Conservation (phyloP, 2,888 invertebrate species). For the Pseudanteris insignis region DNA sequence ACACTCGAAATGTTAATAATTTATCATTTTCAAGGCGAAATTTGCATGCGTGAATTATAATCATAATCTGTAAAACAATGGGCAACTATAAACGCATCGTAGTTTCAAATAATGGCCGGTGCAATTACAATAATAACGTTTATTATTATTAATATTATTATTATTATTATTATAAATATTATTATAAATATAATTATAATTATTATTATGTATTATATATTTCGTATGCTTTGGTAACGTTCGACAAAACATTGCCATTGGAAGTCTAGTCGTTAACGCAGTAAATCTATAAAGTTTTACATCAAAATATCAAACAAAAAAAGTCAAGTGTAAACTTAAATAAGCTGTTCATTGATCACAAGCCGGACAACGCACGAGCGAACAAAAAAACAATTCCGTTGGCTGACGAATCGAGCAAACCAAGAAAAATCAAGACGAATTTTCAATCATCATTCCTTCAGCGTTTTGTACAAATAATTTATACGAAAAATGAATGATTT, state of each 20-base stretch:
- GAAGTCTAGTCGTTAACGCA: slow-evolving; percentile 35
- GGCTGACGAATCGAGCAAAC: no score
- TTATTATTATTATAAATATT: no score
- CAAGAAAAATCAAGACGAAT: no score
- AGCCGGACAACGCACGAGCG: no score
- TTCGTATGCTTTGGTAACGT: slow-evolving; percentile 23
- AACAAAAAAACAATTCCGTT: background rate
- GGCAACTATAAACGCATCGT: slow-evolving; percentile 22
- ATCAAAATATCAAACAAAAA: background rate
- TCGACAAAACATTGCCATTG: slow-evolving; percentile 31
- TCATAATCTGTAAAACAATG: slow-evolving; percentile 12
- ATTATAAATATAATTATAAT: slow-evolving; percentile 5
- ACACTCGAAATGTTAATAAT: slow-evolving; percentile 43
- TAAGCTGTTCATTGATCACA: no score
- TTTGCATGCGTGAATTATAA: slow-evolving; percentile 19
- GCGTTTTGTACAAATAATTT: slow-evolving; percentile 27
- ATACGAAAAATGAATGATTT: slow-evolving; percentile 12
- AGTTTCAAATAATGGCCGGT: slow-evolving; percentile 42
- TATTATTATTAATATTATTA: no score
- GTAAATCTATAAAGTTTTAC: slow-evolving; percentile 7
- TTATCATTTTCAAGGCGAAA: slow-evolving; percentile 38
- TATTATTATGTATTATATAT: slow-evolving; percentile 26
- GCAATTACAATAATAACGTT: slow-evolving; percentile 20
- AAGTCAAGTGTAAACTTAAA: no score
- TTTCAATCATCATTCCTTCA: slow-evolving; percentile 9